phyloP scores from a whole-genome alignment of 2,113 vertebrate species.

The Thamnophis sirtalis region DNA sequence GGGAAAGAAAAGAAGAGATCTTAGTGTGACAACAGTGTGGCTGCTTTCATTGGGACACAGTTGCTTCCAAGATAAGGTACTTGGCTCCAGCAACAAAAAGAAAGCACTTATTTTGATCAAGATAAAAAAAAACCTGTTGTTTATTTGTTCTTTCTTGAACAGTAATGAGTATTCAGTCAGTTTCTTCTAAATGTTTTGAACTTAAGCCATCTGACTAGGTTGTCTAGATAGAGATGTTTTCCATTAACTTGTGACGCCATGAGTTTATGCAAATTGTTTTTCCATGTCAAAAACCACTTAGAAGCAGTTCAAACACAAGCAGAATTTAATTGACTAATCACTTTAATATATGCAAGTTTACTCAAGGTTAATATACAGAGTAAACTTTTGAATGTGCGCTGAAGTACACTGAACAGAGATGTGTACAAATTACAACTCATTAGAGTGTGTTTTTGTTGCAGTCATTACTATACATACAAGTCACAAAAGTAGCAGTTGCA shows the following conservation, averaged over 20 bases:
- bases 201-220: neutral
- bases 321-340: neutral
- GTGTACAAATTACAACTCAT: neutral
- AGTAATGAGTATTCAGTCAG: neutral
- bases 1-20: neutral
- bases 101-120: neutral
- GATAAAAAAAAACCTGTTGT: neutral
- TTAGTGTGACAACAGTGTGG: neutral
- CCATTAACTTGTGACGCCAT: neutral
- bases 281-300: neutral
- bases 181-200: neutral
- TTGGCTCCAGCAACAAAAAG: neutral
- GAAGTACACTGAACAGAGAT: neutral
- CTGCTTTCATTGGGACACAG: neutral
- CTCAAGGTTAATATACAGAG: neutral
- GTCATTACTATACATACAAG: neutral
- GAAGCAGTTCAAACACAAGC: neutral
- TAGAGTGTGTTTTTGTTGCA: neutral
- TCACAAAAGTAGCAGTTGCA: accelerated
- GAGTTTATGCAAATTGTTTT: neutral
- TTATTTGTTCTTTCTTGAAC: neutral
- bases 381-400: neutral
- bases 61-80: neutral
- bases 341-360: neutral
- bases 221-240: neutral